phyloP scores from a whole-genome alignment of 2,888 invertebrate species.

The Tenthredo notha region DNA sequence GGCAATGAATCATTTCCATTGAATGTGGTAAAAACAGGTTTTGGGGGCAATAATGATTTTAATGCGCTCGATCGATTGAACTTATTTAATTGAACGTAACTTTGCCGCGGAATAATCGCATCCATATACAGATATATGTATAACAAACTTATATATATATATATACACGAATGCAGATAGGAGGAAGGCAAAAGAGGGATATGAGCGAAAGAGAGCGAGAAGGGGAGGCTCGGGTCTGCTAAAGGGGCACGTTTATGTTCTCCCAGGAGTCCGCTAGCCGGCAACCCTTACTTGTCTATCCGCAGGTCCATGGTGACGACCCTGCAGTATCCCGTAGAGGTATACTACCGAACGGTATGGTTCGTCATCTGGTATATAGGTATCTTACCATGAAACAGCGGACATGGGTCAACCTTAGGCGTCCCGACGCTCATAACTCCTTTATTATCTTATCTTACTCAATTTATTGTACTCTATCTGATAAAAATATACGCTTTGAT shows the following conservation, averaged over 20 bases:
- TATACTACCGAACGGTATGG: conserved; percentile 31
- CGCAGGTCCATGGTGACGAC: conserved; percentile 42
- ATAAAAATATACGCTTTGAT: background rate
- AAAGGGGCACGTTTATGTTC: conserved; percentile 68
- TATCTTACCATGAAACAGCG: conserved; percentile 24
- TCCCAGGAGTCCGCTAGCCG: conserved; percentile 64
- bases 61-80: background rate
- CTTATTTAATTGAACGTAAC: background rate
- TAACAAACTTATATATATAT: background rate
- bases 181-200: conserved; percentile 52
- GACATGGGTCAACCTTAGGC: conserved; percentile 48
- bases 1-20: background rate
- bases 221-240: conserved; percentile 59
- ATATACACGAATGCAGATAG: background rate
- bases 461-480: conserved; percentile 20
- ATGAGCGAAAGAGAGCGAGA: conserved; percentile 55
- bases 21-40: background rate
- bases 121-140: background rate
- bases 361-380: conserved; percentile 27
- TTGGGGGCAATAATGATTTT: background rate
- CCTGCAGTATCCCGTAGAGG: conserved; percentile 17
- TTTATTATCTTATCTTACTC: conserved; percentile 31
- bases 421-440: conserved; percentile 38
- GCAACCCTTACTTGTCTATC: conserved; percentile 56
- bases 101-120: background rate